Evolutionary conservation across 2,888 invertebrate genomes (phyloP).

Genomic region (Cyclophora punctaria): DNA sequence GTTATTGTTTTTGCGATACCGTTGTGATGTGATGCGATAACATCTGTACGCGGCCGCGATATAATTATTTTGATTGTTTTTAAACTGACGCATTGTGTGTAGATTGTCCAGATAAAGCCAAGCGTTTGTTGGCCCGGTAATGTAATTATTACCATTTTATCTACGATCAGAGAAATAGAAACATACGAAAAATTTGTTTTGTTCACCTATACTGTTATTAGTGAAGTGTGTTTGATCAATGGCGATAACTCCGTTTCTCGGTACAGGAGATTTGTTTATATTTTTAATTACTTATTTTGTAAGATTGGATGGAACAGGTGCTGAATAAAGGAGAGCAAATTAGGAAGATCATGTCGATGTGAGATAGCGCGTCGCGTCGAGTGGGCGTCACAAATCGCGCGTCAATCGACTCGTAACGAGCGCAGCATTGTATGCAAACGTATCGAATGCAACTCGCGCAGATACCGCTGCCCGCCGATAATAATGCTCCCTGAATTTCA

Average conservation of each 20-base stretch:
- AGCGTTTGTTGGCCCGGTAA: conserved; percentile 4
- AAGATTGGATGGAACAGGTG: conserved; percentile 35
- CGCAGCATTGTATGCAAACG: conserved; percentile 63
- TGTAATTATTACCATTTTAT: conserved; percentile 20
- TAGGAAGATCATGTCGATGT: conserved; percentile 44
- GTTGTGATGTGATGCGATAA: conserved; percentile 26
- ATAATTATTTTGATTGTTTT: conserved; percentile 41
- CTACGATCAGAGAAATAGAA: conserved; percentile 19
- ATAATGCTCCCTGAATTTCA: conserved; percentile 24
- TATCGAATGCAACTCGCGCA: conserved; percentile 15
- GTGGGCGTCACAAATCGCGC: conserved; percentile 33
- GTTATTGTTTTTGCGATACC: conserved; percentile 31
- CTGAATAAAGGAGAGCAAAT: conserved; percentile 49
- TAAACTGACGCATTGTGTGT: conserved; percentile 25
- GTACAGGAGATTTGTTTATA: too few species aligned
- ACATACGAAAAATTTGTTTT: conserved; percentile 8
- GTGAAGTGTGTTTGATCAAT: too few species aligned
- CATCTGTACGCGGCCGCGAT: conserved; percentile 26
- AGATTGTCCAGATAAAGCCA: conserved; percentile 22
- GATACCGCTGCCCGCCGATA: conserved; percentile 27
- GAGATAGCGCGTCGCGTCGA: conserved; percentile 25
- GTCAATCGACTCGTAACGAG: conserved; percentile 51
- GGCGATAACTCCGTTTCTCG: too few species aligned
- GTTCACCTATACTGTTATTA: too few species aligned
- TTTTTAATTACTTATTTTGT: conserved; percentile 1